These are phyloP conservation scores for Cebus imitator DNA, from an alignment of 2,113 vertebrate genomes.

Conservation along the genomic window DNA sequence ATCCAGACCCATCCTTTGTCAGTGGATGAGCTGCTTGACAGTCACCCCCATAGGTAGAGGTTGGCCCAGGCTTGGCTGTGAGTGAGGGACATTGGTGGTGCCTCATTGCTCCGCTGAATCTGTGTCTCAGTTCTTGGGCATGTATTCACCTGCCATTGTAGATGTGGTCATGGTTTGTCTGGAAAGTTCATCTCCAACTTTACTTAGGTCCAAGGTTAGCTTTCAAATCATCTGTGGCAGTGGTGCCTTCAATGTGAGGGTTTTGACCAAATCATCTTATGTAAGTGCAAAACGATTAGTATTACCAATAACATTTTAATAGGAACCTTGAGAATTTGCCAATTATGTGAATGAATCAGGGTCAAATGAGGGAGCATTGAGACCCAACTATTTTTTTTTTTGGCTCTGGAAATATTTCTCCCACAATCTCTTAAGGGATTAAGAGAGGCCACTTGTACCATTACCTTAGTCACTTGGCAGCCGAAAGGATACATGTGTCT, in stretches of 20 bases:
- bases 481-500: not conserved
- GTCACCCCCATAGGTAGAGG: too few relatives aligned
- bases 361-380: not conserved
- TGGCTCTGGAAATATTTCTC: conserved; percentile 36
- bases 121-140: not conserved
- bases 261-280: conserved; percentile 27
- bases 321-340: conserved; percentile 37
- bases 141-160: not conserved
- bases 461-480: conserved; percentile 46
- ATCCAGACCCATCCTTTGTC: not conserved
- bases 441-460: not conserved
- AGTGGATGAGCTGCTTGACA: not conserved
- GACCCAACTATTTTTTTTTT: not conserved
- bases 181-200: not conserved
- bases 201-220: not conserved
- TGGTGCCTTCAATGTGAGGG: not conserved
- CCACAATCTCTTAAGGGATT: not conserved
- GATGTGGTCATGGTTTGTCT: not conserved
- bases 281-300: not conserved
- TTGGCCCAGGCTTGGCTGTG: not conserved
- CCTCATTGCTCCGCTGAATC: not conserved
- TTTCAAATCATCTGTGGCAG: not conserved
- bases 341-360: not conserved
- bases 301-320: not conserved
- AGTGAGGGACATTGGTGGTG: accelerated